A percentile compares a stretch with the other conserved stretches of the same genome.
Conservation (phyloP, 2,888 invertebrate genomes). For the Ichneumoninae sp. region DNA sequence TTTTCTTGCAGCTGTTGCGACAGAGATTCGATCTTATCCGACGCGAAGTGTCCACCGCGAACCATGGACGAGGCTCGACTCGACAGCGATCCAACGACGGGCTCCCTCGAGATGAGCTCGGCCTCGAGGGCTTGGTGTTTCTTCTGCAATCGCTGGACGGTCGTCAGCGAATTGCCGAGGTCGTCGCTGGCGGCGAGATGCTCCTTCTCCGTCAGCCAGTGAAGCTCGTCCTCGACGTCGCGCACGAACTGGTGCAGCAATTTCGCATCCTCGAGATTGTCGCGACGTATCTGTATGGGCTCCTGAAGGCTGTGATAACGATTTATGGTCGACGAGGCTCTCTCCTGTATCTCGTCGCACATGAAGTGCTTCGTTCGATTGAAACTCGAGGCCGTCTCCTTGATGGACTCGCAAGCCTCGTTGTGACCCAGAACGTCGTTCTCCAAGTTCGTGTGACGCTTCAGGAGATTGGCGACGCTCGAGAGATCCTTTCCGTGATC, state of each 20-base stretch:
- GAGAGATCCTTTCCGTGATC: slow-evolving; percentile 95
- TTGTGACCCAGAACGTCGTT: slow-evolving; percentile 93
- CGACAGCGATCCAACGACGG: slow-evolving; percentile 90
- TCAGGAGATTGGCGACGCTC: slow-evolving; percentile 93
- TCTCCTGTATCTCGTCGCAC: slow-evolving; percentile 92
- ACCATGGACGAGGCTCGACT: slow-evolving; percentile 92
- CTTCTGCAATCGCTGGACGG: slow-evolving; percentile 95
- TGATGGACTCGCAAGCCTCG: slow-evolving; percentile 92
- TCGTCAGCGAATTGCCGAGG: slow-evolving; percentile 88
- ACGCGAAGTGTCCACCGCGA: slow-evolving; percentile 94
- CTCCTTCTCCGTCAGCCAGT: slow-evolving; percentile 94
- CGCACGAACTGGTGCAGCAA: slow-evolving; percentile 95
- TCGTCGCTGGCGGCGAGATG: slow-evolving; percentile 90
- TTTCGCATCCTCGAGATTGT: slow-evolving; percentile 96
- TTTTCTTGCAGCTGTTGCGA: slow-evolving; percentile 89
- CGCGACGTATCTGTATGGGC: slow-evolving; percentile 95
- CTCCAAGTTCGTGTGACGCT: slow-evolving; percentile 93
- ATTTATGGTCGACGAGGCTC: slow-evolving; percentile 89
- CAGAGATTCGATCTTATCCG: slow-evolving; percentile 89
- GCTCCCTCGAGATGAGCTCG: slow-evolving; percentile 94
- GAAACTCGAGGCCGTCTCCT: slow-evolving; percentile 92
- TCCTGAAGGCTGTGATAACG: slow-evolving; percentile 93
- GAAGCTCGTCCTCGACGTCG: slow-evolving; percentile 96
- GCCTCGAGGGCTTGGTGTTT: slow-evolving; percentile 97
- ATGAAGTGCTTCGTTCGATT: slow-evolving; percentile 94